Evolutionary conservation across 2,797 vertebrate species (phyloP).

Genomic region (Microctenopoma lineatum): DNA sequence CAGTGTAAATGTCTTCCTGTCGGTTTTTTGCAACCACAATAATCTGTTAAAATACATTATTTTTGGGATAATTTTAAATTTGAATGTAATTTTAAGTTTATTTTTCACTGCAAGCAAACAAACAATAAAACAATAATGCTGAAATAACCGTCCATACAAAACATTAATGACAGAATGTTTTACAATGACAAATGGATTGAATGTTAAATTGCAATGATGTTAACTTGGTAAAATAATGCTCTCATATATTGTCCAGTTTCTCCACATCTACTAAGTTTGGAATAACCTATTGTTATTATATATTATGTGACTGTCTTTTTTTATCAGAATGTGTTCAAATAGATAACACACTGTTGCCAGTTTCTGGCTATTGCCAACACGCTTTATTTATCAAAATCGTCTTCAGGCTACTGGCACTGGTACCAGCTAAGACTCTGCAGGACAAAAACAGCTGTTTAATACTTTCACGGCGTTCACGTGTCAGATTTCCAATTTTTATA

Average conservation of each 20-base stretch:
- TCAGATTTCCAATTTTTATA: slow-evolving; percentile 71
- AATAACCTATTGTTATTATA: slow-evolving; percentile 19
- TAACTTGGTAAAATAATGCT: not conserved
- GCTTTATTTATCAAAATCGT: slow-evolving; percentile 12
- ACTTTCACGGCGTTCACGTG: slow-evolving; percentile 21
- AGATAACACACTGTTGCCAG: not conserved
- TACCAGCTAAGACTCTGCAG: slow-evolving; percentile 11
- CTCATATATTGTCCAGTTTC: not conserved
- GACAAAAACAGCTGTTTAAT: slow-evolving; percentile 44
- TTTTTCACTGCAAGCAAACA: not conserved
- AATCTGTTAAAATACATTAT: no score
- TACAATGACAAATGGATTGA: not conserved
- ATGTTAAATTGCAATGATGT: not conserved
- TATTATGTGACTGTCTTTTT: slow-evolving; percentile 2
- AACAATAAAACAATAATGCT: slow-evolving; percentile 7
- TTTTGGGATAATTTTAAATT: no score
- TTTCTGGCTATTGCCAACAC: slow-evolving; percentile 7
- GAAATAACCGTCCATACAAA: not conserved
- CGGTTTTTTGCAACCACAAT: no score
- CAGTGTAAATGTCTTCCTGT: no score
- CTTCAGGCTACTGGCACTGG: slow-evolving; percentile 24
- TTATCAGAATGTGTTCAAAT: not conserved
- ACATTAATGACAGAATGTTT: not conserved
- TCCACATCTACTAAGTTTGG: not conserved
- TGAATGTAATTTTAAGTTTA: no score